These are phyloP conservation scores for Dyspetes luteomarginatus DNA, from an alignment of 2,888 invertebrate genomes.

Conservation along the genomic window DNA sequence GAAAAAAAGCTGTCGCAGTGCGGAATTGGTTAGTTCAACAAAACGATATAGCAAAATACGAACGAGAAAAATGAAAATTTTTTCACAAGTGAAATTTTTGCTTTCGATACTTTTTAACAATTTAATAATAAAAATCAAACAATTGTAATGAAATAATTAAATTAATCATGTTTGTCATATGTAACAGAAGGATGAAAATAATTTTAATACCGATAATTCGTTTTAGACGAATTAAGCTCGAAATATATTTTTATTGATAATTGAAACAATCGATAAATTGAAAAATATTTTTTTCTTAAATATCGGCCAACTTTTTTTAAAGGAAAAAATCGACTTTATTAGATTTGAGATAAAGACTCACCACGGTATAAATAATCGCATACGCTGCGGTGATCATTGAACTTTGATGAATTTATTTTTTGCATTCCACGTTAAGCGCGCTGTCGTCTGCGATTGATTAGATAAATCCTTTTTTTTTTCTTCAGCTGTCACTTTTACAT, in stretches of 20 bases:
- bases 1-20: slow-evolving; percentile 54
- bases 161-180: too few species aligned
- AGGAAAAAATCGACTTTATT: not conserved
- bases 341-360: too few species aligned
- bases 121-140: too few species aligned
- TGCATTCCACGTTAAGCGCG: slow-evolving; percentile 42
- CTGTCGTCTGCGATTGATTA: slow-evolving; percentile 53
- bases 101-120: too few species aligned
- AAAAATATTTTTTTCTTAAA: slow-evolving; percentile 67
- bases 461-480: not conserved
- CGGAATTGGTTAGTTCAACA: slow-evolving; percentile 55
- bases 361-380: slow-evolving; percentile 74
- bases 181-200: too few species aligned
- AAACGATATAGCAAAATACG: slow-evolving; percentile 31
- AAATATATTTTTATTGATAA: too few species aligned
- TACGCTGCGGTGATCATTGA: slow-evolving; percentile 75
- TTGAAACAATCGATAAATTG: too few species aligned
- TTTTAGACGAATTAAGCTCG: too few species aligned
- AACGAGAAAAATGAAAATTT: not conserved
- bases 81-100: not conserved
- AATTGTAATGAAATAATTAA: too few species aligned
- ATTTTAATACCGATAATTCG: too few species aligned
- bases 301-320: slow-evolving; percentile 70
- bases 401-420: slow-evolving; percentile 62
- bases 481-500: not conserved